Base-by-base conservation (phyloP, 1,140 invertebrate genomes). In the Drosophila bipectinata region DNA sequence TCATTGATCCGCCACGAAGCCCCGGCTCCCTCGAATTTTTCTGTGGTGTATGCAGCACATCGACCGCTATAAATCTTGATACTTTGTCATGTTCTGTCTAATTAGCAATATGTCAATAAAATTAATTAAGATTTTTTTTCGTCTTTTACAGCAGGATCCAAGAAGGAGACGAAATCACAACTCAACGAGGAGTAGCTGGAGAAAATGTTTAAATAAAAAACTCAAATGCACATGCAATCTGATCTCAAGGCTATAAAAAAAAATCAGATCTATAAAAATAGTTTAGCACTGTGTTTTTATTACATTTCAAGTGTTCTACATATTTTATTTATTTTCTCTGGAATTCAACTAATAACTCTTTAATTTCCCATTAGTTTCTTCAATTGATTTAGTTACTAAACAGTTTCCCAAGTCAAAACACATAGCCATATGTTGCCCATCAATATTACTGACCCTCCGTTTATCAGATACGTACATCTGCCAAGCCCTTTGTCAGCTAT, bases 101-200 rank as follows among this genome's bases (percentile, higher is more conserved):
- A 90, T 90, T 90, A 90, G 88, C 80, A 90, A 90, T 90, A 90
- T 90, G 88, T 90, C 88, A 90, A 90, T 90, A 90, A 90, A 90
- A 80, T 90, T 90, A 90, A 84, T 84, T 87, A 79, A 87, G 84
- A 18, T 44, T 90, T 90, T 90, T 71, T 60, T 18, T 18, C 49
- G 60, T 64, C 61, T 60, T 66, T 74, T 54, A 64, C 51, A 47
- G 26, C 54, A 49, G 45, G 37, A 54, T 47, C 77, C 41, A 21
- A 47, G 53, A 51, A 55, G 14, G 15, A 39, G 26, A 15, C 9
- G 2, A 21, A 15, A n/a, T 14, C 41, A 32, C 34, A 26, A 32
- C 34, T 15, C 28, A 52, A 21, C 9, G 24, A 14, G 21, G 10
- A 12, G n/a, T n/a, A 14, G 37, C 0, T 39, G 5, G 18, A 24